Evolutionary conservation across 2,888 invertebrate genomes (phyloP).

Genomic region (Rhagophthalmus giganteus): DNA sequence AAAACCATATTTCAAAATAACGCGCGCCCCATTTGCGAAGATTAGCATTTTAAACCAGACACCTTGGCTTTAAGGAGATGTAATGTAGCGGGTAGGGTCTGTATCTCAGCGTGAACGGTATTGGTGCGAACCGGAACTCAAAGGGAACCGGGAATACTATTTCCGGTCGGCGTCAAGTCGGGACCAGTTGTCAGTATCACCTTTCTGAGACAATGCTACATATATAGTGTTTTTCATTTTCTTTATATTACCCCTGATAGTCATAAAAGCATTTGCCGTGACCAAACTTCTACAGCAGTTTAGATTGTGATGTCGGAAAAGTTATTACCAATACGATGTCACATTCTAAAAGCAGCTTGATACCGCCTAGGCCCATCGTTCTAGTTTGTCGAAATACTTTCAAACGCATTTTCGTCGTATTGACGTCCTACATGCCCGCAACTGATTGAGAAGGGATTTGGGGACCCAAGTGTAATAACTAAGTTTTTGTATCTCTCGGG

Average conservation of each 20-base stretch:
- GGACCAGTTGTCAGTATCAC: conserved; percentile 53
- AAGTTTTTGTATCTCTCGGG: conserved; percentile 30
- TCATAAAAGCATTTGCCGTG: conserved; percentile 88
- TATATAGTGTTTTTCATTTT: conserved; percentile 77
- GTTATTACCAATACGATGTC: conserved; percentile 46
- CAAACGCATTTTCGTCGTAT: conserved; percentile 55
- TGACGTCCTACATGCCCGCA: conserved; percentile 50
- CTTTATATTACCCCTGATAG: conserved; percentile 84
- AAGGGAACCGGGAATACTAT: conserved; percentile 41
- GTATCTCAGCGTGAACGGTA: conserved; percentile 36
- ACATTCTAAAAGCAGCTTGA: conserved; percentile 48
- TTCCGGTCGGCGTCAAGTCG: conserved; percentile 49
- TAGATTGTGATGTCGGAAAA: conserved; percentile 54
- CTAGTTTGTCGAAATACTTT: conserved; percentile 53
- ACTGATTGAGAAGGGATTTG: conserved; percentile 55
- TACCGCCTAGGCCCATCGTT: conserved; percentile 54
- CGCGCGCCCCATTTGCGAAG: conserved; percentile 57
- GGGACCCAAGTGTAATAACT: conserved; percentile 41
- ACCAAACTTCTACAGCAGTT: conserved; percentile 67
- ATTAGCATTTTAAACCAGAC: conserved; percentile 59
- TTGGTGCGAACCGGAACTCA: conserved; percentile 44
- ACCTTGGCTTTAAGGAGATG: conserved; percentile 56
- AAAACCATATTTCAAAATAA: conserved; percentile 58
- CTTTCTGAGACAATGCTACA: conserved; percentile 54
- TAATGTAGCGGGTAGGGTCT: conserved; percentile 48